Evolutionary conservation across 2,888 invertebrate genomes (phyloP), one percentile per base, ranked within the genome.

Genomic region (Bellardia pandia): DNA sequence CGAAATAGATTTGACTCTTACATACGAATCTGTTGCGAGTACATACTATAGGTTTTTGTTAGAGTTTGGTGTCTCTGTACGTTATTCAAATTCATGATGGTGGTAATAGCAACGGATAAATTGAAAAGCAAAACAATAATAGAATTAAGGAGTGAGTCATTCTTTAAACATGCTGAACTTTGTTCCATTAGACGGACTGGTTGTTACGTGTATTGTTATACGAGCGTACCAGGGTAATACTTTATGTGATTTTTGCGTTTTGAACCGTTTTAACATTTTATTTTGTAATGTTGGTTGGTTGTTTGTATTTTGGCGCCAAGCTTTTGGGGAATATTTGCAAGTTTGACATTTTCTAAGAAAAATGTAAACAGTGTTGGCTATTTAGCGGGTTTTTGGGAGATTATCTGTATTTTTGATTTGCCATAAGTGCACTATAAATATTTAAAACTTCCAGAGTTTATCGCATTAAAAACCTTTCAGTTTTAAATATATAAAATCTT

Each of bases 101-200:
- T 72, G 62, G 51, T 11, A 16, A 74, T 64, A 53, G 56, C 33
- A 4, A 23, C 33, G 33, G 30, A 62, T 30, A 37, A 62, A n/a
- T 62, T 13, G 33, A 62, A 45, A 79, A 40, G 4, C 23, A 13
- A 53, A 37, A 48, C 9, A 30, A 45, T 45, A 51, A 30, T 6
- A n/a, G 11, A 71, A 42, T 23, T 45, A 33, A 62, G 33, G 58
- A 87, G 62, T 87, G 86, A 87, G 84, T 87, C 86, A 87, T 78
- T 87, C 74, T 45, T 37, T 48, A 84, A 81, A 81, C 86, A 87
- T 78, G 72, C 68, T 87, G 86, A 87, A 87, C 86, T 87, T 87
- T 87, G 86, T 84, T 87, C 81, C 74, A 84, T 84, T 84, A 80
- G 86, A 84, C 72, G 66, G 42, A 81, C 68, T 82, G 30, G 60